Conservation (phyloP, 2,888 invertebrate genomes). For the Ochropacha duplaris region DNA sequence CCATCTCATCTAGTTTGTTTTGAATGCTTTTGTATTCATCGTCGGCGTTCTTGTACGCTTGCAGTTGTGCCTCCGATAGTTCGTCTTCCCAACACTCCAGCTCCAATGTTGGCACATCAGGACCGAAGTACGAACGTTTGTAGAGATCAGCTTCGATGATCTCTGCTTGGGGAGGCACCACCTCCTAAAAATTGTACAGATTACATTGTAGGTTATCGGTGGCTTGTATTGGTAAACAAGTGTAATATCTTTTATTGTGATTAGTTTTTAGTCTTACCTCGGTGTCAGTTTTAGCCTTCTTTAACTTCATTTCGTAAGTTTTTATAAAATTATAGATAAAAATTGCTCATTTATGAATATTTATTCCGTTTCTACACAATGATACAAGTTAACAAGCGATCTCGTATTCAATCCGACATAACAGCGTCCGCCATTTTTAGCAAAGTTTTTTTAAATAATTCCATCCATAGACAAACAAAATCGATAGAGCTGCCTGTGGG, state of each 20-base stretch:
- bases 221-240: constrained; percentile 17
- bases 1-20: constrained; percentile 82
- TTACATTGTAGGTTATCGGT: constrained; percentile 10
- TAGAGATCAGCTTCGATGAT: constrained; percentile 76
- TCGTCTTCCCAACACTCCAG: constrained; percentile 90
- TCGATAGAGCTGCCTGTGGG: too few relatives aligned
- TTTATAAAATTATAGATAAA: background rate
- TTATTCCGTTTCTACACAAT: background rate
- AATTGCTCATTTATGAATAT: background rate
- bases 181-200: constrained; percentile 36
- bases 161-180: constrained; percentile 69
- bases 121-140: constrained; percentile 75
- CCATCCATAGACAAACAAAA: too few relatives aligned
- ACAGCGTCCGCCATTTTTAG: too few relatives aligned
- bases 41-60: constrained; percentile 84
- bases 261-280: constrained; percentile 42
- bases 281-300: constrained; percentile 60
- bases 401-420: background rate
- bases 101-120: constrained; percentile 82
- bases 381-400: background rate
- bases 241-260: too few relatives aligned
- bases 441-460: too few relatives aligned
- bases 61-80: constrained; percentile 85
- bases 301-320: constrained; percentile 54
- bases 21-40: constrained; percentile 87